These are phyloP conservation scores for Trichosurus vulpecula DNA, from an alignment of 2,797 vertebrate species.

Conservation along the genomic window DNA sequence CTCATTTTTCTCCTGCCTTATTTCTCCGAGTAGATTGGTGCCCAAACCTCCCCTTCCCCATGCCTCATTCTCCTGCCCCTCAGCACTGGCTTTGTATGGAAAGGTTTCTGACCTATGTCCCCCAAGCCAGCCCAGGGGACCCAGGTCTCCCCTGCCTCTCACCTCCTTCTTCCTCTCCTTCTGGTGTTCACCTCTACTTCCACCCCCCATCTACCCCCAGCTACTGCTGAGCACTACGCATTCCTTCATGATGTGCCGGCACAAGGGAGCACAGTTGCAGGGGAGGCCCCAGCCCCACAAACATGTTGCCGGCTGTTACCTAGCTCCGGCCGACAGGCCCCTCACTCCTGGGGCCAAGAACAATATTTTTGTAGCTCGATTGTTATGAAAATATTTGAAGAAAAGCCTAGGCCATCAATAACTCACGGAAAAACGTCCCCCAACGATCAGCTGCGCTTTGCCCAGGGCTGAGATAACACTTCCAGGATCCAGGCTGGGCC, in stretches of 20 bases:
- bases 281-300: constrained; percentile 58
- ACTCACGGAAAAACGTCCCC: constrained; percentile 81
- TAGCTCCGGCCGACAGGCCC: constrained; percentile 68
- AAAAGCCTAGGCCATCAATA: constrained; percentile 82
- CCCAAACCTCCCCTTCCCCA: background rate
- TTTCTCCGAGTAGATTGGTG: too few relatives aligned
- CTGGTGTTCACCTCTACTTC: background rate
- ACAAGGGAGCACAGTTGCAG: background rate
- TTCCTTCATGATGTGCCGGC: background rate
- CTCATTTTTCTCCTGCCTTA: background rate
- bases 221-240: constrained; percentile 7
- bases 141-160: background rate
- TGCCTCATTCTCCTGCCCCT: background rate
- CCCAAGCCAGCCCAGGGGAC: background rate
- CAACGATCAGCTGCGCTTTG: constrained; percentile 77
- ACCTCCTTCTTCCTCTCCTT: too few relatives aligned
- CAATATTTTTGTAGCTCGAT: constrained; percentile 86
- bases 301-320: constrained; percentile 77
- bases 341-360: constrained; percentile 79
- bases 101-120: background rate
- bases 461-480: constrained; percentile 79
- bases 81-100: background rate
- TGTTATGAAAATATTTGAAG: constrained; percentile 87
- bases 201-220: background rate
- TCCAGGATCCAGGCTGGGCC: constrained; percentile 74